Percentiles rank a stretch among this genome's conserved stretches.
These are phyloP conservation scores for Mantis religiosa DNA, from an alignment of 2,888 invertebrate genomes.

Conservation along the genomic window DNA sequence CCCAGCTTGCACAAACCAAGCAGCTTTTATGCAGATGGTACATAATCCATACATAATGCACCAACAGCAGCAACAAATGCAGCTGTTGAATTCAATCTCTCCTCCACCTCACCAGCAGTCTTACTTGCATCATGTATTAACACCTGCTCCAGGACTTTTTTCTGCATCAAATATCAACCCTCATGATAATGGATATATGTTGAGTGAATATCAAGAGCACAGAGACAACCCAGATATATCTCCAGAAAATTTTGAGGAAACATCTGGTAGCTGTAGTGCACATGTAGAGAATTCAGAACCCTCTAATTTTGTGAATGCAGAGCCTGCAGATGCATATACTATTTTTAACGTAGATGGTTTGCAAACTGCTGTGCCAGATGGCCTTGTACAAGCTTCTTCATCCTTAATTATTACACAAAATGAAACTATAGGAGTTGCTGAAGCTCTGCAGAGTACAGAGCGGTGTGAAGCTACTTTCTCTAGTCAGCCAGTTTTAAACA, in stretches of 20 bases:
- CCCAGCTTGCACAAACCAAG: background rate
- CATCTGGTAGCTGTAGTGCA: background rate
- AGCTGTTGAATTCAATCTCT: conserved; percentile 41
- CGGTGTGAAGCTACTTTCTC: background rate
- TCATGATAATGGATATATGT: background rate
- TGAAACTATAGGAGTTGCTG: background rate
- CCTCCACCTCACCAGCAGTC: background rate
- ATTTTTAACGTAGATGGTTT: conserved; percentile 52
- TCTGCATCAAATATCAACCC: background rate
- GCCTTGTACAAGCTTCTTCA: conserved; percentile 5
- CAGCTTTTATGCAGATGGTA: conserved; percentile 48
- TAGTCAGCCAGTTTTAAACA: conserved; percentile 55
- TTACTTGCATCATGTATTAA: background rate
- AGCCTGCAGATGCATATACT: background rate
- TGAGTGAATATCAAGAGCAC: background rate
- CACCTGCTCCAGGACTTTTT: background rate
- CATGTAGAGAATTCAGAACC: background rate
- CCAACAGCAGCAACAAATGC: conserved; percentile 42
- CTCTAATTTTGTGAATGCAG: background rate
- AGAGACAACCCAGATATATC: background rate
- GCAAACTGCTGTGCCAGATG: conserved; percentile 44
- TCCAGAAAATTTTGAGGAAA: background rate
- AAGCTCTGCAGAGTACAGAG: background rate
- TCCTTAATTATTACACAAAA: background rate
- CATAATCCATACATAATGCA: conserved; percentile 48